A percentile compares a stretch with the other conserved stretches of the same genome.
Evolutionary conservation across 2,888 invertebrate genomes (phyloP).

Genomic region (Polyommatus iphigenia): DNA sequence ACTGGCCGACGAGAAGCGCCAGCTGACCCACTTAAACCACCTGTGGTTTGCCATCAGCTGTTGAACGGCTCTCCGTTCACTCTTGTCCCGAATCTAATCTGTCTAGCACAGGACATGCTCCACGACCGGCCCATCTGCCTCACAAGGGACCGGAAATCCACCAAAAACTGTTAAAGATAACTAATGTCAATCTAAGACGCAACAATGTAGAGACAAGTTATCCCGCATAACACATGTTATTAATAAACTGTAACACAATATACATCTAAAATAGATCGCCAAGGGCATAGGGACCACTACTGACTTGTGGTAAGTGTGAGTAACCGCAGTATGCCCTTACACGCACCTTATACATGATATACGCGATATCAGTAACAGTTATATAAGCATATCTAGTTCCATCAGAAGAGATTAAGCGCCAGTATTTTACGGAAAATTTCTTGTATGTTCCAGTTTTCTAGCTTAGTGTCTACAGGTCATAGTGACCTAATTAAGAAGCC

Average conservation of each 20-base stretch:
- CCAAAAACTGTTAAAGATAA: background rate
- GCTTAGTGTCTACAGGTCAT: background rate
- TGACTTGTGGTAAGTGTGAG: slow-evolving; percentile 40
- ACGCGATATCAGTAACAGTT: slow-evolving; percentile 36
- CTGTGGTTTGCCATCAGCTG: no score
- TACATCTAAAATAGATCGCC: slow-evolving; percentile 32
- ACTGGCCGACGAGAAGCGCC: no score
- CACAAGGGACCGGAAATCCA: no score
- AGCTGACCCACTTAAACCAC: no score
- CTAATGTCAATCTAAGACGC: background rate
- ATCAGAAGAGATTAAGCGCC: background rate
- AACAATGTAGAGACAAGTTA: slow-evolving; percentile 9
- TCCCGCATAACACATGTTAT: slow-evolving; percentile 27
- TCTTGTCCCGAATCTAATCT: no score
- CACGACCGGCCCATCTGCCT: no score
- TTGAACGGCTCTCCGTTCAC: no score
- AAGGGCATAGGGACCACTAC: slow-evolving; percentile 38
- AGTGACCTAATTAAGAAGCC: background rate
- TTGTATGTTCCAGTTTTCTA: background rate
- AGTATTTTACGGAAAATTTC: background rate
- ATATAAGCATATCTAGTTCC: slow-evolving; percentile 23
- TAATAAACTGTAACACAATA: slow-evolving; percentile 26
- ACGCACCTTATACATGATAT: slow-evolving; percentile 43
- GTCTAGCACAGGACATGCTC: no score
- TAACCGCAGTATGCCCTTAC: slow-evolving; percentile 49